phyloP scores from a whole-genome alignment of 2,113 vertebrate genomes.

The Heloderma charlesbogerti region DNA sequence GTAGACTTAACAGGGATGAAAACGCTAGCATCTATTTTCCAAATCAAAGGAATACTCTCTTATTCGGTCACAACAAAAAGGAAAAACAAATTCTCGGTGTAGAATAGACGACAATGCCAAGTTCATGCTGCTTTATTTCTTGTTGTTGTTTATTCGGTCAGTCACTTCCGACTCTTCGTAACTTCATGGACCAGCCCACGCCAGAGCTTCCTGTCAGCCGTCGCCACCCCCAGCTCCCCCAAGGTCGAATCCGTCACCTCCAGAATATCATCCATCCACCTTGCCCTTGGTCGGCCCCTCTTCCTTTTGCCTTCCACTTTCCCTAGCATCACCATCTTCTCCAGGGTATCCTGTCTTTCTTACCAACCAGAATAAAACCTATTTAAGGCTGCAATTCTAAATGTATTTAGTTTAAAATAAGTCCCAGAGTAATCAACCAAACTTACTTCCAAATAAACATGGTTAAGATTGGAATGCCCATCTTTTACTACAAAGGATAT shows the following conservation, averaged over 20 bases:
- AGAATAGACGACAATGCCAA: neutral
- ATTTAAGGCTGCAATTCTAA: neutral
- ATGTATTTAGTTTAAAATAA: neutral
- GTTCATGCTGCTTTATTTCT: neutral
- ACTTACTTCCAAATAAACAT: neutral
- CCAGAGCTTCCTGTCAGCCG: no score
- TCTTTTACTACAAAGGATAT: neutral
- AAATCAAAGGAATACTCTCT: conserved; percentile 14
- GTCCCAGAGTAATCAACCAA: no score
- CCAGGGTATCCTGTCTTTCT: no score
- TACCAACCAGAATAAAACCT: neutral
- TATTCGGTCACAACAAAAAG: conserved; percentile 11
- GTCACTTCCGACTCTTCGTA: no score
- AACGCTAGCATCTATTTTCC: conserved; percentile 20
- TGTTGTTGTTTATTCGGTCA: no score
- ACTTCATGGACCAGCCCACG: no score
- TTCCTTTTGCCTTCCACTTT: no score
- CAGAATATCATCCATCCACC: no score
- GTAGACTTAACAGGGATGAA: conserved; percentile 43
- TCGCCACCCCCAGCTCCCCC: no score
- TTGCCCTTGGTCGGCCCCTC: no score
- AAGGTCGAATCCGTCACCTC: no score
- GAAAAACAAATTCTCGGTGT: conserved; percentile 4
- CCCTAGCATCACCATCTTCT: no score
- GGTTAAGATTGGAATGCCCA: neutral